Percentiles rank a stretch among this genome's conserved stretches.
Evolutionary conservation across 2,113 vertebrate genomes (phyloP).

Genomic region (Cyprinodon tularosa): DNA sequence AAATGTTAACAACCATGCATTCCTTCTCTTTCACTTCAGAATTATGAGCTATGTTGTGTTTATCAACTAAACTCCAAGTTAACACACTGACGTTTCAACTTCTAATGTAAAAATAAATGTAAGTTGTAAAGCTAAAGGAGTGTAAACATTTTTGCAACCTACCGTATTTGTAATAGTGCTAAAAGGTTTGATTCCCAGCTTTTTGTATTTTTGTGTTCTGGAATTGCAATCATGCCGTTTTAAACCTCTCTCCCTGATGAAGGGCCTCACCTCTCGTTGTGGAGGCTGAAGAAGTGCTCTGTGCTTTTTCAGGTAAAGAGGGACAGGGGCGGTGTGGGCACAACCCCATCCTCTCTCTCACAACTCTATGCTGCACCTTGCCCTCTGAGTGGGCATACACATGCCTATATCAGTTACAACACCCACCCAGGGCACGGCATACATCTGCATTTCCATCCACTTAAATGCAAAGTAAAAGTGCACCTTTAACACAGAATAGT

Average conservation of each 20-base stretch:
- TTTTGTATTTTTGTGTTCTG: constrained; percentile 39
- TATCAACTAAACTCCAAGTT: neutral
- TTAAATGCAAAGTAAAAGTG: constrained; percentile 81
- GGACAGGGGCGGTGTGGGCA: constrained; percentile 72
- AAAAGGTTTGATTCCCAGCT: constrained; percentile 9
- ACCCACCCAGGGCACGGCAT: constrained; percentile 78
- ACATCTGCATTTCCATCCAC: constrained; percentile 80
- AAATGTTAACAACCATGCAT: too few species aligned
- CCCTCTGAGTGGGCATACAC: constrained; percentile 73
- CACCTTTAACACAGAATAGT: constrained; percentile 78
- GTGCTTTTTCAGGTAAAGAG: constrained; percentile 74
- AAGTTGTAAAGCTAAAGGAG: neutral
- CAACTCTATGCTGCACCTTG: constrained; percentile 70
- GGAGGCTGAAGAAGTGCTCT: constrained; percentile 70
- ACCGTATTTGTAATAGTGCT: neutral
- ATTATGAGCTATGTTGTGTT: neutral
- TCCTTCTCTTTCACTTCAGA: neutral
- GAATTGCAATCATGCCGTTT: constrained; percentile 32
- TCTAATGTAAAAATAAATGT: neutral
- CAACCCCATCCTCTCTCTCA: constrained; percentile 72
- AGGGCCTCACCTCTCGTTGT: constrained; percentile 67
- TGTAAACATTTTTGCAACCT: neutral
- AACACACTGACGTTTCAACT: neutral
- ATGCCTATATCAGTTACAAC: constrained; percentile 78
- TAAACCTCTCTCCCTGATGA: constrained; percentile 53